Base-by-base conservation (phyloP, 2,888 invertebrate genomes). In the Parapristionchus giblindavisi region DNA sequence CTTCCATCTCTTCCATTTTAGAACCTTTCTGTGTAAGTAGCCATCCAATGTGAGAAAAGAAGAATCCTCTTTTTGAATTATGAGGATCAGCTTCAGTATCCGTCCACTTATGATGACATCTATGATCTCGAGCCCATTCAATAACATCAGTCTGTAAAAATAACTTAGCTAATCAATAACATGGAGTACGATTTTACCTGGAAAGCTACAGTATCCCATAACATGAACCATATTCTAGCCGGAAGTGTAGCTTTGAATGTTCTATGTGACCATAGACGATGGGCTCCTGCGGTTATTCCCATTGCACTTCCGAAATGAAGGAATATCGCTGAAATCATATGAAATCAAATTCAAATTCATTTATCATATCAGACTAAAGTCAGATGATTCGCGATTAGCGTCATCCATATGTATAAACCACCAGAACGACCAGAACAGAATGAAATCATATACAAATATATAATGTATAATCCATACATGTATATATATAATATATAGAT, bases 11-110 rank as follows among this genome's bases (percentile, higher is more conserved):
- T n/a, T n/a, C n/a, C n/a, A n/a, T n/a, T n/a, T n/a, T n/a, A n/a
- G n/a, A n/a, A n/a, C n/a, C n/a, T 89, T 97, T 96, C 84, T 92
- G 92, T 27, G 89, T 87, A 75, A 96, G 89, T 78, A 97, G 91
- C 97, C 97, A 97, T 77, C 97, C 97, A 84, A 96, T 91, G 89
- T 97, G 96, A n/a, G 96, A 92, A 90, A 96, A 97, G 91, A 96
- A 96, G 90, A 97, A 95, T 17, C 97, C 97, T 36, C 95, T 91
- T 70, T 90, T 93, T 2, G 95, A 94, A 88, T 95, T 95, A 89
- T 95, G 95, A 0, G 95, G 95, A 90, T 96, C 95, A 0, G 95
- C 95, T 88, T 95, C 93, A 0, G 95, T 96, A 89, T 96, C 95
- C 29, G 93, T 93, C 90, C 92, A 95, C 89, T 95, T 96, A 91